Conservation (phyloP, 2,888 invertebrate species). For the Vanessa cardui region DNA sequence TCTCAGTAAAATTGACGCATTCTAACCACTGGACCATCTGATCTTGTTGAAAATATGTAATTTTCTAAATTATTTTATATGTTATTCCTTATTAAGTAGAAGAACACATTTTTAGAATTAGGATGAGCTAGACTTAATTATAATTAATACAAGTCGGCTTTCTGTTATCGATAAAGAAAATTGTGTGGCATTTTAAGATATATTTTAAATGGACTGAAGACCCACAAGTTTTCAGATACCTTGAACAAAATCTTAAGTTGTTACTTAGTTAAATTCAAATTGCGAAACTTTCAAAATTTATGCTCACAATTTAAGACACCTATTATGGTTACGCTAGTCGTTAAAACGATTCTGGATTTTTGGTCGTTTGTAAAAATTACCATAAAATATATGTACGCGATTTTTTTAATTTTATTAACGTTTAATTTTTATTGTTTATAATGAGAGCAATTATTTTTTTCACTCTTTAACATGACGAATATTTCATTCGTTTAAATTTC, state of each 20-base stretch:
- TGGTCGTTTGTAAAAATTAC: slow-evolving; percentile 3
- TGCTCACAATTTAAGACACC: slow-evolving; percentile 71
- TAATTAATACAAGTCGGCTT: too few relatives aligned
- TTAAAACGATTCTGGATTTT: slow-evolving; percentile 41
- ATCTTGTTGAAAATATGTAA: too few relatives aligned
- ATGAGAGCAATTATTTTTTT: too few relatives aligned
- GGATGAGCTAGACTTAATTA: too few relatives aligned
- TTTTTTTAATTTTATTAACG: too few relatives aligned
- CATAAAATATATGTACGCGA: too few relatives aligned
- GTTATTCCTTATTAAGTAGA: too few relatives aligned
- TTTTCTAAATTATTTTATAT: too few relatives aligned
- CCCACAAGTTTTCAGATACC: slow-evolving; percentile 54
- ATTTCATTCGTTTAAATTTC: slow-evolving; percentile 15
- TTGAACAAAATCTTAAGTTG: slow-evolving; percentile 72
- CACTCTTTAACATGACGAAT: slow-evolving; percentile 6
- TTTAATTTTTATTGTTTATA: too few relatives aligned
- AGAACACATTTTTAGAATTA: too few relatives aligned
- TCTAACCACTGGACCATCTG: too few relatives aligned
- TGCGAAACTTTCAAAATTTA: slow-evolving; percentile 78
- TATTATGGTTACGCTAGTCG: slow-evolving; percentile 65
- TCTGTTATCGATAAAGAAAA: slow-evolving; percentile 1
- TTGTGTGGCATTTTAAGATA: slow-evolving; percentile 20
- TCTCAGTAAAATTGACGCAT: too few relatives aligned
- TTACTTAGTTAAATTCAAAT: slow-evolving; percentile 76
- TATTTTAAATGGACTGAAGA: slow-evolving; percentile 30